These are phyloP conservation scores for Oryzias javanicus DNA, from an alignment of 2,113 vertebrate species.

Conservation along the genomic window DNA sequence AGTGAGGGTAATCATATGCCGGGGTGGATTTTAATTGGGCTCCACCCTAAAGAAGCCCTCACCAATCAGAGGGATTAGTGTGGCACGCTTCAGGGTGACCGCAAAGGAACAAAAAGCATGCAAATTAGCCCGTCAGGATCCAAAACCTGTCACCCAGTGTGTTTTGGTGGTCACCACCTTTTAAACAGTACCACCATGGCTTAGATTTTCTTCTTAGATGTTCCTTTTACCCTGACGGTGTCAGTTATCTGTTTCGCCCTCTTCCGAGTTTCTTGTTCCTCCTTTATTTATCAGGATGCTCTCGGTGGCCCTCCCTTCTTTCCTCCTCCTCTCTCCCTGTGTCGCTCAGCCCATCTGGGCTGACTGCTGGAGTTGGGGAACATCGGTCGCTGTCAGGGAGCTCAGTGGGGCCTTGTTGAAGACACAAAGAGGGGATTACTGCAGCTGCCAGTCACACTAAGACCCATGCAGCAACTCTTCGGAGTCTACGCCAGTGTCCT, in stretches of 20 bases:
- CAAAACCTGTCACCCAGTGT: constrained; percentile 27
- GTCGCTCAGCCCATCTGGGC: constrained; percentile 77
- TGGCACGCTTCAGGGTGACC: constrained; percentile 62
- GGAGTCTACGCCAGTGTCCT: constrained; percentile 74
- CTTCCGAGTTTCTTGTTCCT: constrained; percentile 22
- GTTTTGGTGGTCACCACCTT: constrained; percentile 27
- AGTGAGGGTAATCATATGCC: constrained; percentile 17
- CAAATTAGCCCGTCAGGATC: constrained; percentile 43
- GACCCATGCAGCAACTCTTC: constrained; percentile 73
- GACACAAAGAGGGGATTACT: constrained; percentile 83
- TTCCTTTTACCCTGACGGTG: constrained; percentile 1
- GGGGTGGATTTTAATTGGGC: constrained; percentile 29
- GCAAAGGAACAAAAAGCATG: constrained; percentile 44
- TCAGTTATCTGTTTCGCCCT: constrained; percentile 2
- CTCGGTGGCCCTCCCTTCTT: constrained; percentile 27
- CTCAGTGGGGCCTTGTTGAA: constrained; percentile 75
- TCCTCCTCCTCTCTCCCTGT: constrained; percentile 37
- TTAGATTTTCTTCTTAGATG: constrained; percentile 1
- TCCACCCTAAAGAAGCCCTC: constrained; percentile 25
- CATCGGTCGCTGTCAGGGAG: constrained; percentile 71
- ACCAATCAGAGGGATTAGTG: constrained; percentile 58
- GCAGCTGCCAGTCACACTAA: constrained; percentile 84
- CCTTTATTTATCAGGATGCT: constrained; percentile 15
- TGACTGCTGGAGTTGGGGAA: constrained; percentile 70
- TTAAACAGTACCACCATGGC: constrained; percentile 18